Base-by-base conservation (phyloP, 2,888 invertebrate genomes). In the Subacronicta megacephala region DNA sequence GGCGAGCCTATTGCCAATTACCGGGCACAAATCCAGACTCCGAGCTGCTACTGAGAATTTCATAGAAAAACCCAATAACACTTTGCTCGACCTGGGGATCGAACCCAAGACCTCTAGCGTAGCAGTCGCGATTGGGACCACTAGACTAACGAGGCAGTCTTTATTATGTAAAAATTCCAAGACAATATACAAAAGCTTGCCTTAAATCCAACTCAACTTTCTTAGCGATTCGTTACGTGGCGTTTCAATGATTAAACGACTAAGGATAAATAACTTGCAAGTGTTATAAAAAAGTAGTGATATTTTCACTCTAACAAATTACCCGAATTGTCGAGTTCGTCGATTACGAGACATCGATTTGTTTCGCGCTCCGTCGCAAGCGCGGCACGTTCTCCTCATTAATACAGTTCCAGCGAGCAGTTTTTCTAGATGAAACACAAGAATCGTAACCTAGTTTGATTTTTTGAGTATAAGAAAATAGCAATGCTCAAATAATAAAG, bases 271-370 rank as follows among this genome's bases (percentile, higher is more conserved):
- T 49, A 40, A 72, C 58, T 64, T 73, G 60, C 59, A 59, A 67
- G 62, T 67, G 68, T 71, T 74, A 69, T 58, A 75, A 61, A 69
- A 68, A 75, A 75, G 67, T 37, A 56, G 72, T 75, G 64, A 78
- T 81, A 82, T 82, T 81, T 82, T 80, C 66, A 70, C 74, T 69
- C 62, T 69, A 78, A 87, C 80, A 88, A 84, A 87, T 86, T 77
- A 78, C 64, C 57, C 65, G 75, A 81, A 83, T 77, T 73, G 70
- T n/a, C 71, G 79, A 80, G 77, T 80, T 80, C 72, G 81, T 80
- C 85, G 87, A 85, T 88, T 88, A 86, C 84, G 82, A 81, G 83
- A 81, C 82, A 82, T 77, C 86, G 82, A 88, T 89, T 89, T 88
- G 83, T 87, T 84, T 81, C 77, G 59, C 64, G 55, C 74, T 71